Conservation (phyloP, 2,888 invertebrate genomes). For the Amblyjoppa proteus region DNA sequence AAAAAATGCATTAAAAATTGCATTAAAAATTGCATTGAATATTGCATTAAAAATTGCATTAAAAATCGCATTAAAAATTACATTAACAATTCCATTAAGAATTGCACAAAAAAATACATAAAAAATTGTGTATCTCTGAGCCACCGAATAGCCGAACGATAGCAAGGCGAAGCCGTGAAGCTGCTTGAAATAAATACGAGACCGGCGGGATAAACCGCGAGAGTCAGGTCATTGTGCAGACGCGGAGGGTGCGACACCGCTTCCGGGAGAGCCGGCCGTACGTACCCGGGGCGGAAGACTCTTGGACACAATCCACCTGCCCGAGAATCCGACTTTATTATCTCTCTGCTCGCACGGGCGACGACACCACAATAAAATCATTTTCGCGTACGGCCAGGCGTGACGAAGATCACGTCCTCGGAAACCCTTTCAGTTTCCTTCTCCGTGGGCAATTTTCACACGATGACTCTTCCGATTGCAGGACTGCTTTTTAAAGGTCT, state of each 20-base stretch:
- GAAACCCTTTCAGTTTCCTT: too few relatives aligned
- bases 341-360: conserved; percentile 3
- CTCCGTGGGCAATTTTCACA: too few relatives aligned
- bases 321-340: conserved; percentile 2
- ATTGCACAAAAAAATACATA: not conserved
- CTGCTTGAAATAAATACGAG: conserved; percentile 69
- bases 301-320: conserved; percentile 29
- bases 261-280: conserved; percentile 58
- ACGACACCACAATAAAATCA: conserved; percentile 16
- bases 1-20: not conserved
- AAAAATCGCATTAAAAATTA: not conserved
- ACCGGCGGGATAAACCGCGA: conserved; percentile 41
- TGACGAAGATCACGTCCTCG: not conserved
- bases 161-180: conserved; percentile 57
- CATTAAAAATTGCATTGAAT: not conserved
- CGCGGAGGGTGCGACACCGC: conserved; percentile 69
- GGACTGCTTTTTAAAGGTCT: too few relatives aligned
- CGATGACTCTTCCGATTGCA: too few relatives aligned
- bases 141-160: conserved; percentile 46
- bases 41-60: too few relatives aligned
- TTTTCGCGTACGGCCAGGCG: not conserved
- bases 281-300: conserved; percentile 27
- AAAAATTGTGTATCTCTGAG: conserved; percentile 22
- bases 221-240: conserved; percentile 65
- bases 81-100: not conserved